Evolutionary conservation across 2,888 invertebrate species (phyloP).

Genomic region (Ferdinandea cuprea): DNA sequence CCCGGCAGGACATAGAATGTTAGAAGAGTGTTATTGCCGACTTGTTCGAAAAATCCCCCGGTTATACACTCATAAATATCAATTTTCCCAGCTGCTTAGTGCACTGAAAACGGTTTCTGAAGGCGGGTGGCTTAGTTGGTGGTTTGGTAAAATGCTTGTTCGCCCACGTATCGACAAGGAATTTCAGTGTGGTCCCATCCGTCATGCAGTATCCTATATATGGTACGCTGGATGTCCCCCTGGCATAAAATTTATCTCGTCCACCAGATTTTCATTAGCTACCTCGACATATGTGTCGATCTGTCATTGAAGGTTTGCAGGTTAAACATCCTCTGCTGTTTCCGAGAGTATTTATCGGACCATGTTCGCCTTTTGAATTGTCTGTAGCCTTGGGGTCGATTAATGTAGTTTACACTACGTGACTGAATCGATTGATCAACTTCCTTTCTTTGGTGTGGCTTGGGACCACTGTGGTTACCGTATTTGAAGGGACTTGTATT

Average conservation of each 20-base stretch:
- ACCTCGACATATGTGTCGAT: background rate
- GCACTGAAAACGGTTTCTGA: no score
- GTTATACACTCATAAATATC: conserved; percentile 21
- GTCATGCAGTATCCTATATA: conserved; percentile 34
- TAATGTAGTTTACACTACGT: conserved; percentile 9
- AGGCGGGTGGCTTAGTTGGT: background rate
- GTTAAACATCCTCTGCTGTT: conserved; percentile 23
- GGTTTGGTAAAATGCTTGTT: no score
- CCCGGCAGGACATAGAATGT: no score
- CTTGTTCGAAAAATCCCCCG: background rate
- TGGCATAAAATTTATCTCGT: conserved; percentile 44
- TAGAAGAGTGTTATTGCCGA: no score
- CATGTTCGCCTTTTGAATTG: conserved; percentile 15
- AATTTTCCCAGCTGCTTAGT: conserved; percentile 45
- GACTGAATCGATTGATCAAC: background rate
- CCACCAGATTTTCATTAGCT: background rate
- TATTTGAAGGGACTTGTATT: no score
- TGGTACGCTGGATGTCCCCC: conserved; percentile 44
- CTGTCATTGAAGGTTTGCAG: background rate
- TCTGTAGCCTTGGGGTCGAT: background rate
- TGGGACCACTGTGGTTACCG: conserved; percentile 20
- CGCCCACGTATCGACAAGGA: conserved; percentile 4
- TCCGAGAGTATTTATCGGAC: conserved; percentile 12
- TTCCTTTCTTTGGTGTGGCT: conserved; percentile 4
- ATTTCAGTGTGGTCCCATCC: background rate